Evolutionary conservation across 2,113 vertebrate genomes (phyloP).

Genomic region (Protobothrops mucrosquamatus): DNA sequence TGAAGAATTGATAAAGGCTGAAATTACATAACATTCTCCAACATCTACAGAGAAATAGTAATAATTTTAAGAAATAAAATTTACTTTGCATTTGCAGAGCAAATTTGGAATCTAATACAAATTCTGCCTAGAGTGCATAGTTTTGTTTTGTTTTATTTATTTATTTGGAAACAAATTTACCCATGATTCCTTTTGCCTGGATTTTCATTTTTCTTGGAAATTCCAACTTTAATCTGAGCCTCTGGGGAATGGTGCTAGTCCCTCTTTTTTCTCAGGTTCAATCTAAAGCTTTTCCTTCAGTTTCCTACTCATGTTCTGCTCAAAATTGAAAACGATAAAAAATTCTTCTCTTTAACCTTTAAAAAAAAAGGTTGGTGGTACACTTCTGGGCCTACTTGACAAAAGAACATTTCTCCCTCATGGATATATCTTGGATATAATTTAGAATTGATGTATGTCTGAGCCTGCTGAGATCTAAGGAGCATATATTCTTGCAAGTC

Average conservation of each 20-base stretch:
- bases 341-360: background rate
- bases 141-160: background rate
- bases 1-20: too few species aligned
- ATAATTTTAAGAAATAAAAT: too few species aligned
- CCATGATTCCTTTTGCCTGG: background rate
- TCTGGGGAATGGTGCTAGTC: background rate
- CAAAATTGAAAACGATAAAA: background rate
- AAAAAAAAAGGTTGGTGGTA: background rate
- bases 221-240: background rate
- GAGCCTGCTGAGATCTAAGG: background rate
- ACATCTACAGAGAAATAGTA: too few species aligned
- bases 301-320: background rate
- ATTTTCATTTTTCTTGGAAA: background rate
- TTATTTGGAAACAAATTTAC: background rate
- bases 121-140: background rate
- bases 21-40: too few species aligned
- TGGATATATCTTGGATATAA: background rate
- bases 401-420: background rate
- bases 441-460: background rate
- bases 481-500: background rate
- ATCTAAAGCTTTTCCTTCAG: background rate
- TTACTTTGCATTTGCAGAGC: too few species aligned
- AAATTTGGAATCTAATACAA: too few species aligned
- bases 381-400: background rate
- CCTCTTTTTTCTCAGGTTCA: background rate